A percentile compares a stretch with the other conserved stretches of the same genome.
These are phyloP conservation scores for Ceryle rudis DNA, from an alignment of 2,797 vertebrate species.

Conservation along the genomic window DNA sequence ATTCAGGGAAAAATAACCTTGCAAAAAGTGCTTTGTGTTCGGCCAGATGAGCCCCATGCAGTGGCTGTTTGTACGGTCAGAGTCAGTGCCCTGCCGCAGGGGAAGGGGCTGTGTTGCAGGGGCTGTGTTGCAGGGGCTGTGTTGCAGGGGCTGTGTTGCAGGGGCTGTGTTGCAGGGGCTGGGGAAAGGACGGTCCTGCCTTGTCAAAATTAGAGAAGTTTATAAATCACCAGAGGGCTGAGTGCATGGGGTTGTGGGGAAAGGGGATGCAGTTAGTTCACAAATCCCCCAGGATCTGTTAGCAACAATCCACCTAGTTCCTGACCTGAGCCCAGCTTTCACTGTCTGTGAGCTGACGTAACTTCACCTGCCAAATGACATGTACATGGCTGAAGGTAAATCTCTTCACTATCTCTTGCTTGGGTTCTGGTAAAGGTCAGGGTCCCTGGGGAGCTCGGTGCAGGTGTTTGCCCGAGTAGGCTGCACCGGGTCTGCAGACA, in stretches of 20 bases:
- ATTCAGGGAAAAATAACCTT: not conserved
- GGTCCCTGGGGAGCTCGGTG: rapidly evolving
- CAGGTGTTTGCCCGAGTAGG: not conserved
- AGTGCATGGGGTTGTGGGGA: not conserved
- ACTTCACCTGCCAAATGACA: not conserved
- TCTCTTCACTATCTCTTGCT: not conserved
- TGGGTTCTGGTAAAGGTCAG: not conserved
- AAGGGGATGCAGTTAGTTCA: not conserved
- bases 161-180: not conserved
- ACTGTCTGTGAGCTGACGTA: not conserved
- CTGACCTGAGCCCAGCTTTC: not conserved
- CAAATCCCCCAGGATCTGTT: not conserved
- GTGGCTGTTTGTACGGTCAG: not conserved
- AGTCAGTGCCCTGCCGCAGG: not conserved
- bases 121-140: not conserved
- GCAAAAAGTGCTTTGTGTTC: not conserved
- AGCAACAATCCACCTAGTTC: not conserved
- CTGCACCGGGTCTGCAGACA: not conserved
- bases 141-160: no score
- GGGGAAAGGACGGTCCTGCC: not conserved
- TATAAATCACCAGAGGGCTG: not conserved
- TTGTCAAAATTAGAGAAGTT: not conserved
- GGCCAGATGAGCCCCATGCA: rapidly evolving
- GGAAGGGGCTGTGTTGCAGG: not conserved
- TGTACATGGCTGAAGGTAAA: not conserved